These are phyloP conservation scores for Achlya flavicornis DNA, from an alignment of 2,888 invertebrate species.

Conservation along the genomic window DNA sequence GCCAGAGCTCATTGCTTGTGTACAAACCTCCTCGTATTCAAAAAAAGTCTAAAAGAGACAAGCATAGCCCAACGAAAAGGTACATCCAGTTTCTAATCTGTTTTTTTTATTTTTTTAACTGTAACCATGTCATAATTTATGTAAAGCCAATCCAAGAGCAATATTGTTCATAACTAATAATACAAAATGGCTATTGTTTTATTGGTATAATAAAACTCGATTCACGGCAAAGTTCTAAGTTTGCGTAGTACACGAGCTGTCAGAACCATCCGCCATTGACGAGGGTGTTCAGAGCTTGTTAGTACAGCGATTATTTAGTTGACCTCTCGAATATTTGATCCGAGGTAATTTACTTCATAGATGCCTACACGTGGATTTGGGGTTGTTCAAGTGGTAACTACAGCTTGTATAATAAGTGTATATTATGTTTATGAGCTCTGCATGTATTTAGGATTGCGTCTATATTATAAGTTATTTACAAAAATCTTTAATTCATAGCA, in stretches of 20 bases:
- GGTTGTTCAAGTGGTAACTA: neutral
- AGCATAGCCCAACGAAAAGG: no score
- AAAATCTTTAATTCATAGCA: no score
- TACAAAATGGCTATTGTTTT: neutral
- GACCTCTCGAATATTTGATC: conserved; percentile 57
- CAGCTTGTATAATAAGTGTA: neutral
- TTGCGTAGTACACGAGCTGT: conserved; percentile 43
- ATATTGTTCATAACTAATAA: neutral
- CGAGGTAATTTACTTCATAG: conserved; percentile 40
- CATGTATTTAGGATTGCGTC: neutral
- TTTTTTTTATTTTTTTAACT: no score
- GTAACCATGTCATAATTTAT: no score
- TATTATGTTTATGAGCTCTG: neutral
- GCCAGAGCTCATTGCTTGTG: no score
- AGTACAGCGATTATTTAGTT: conserved; percentile 60
- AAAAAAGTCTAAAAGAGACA: no score
- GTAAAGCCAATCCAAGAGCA: no score
- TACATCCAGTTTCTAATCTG: no score
- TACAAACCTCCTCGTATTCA: no score
- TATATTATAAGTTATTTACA: no score
- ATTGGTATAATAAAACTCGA: neutral
- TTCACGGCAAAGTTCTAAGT: conserved; percentile 36
- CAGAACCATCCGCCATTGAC: conserved; percentile 64
- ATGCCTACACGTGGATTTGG: conserved; percentile 10
- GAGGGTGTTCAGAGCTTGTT: conserved; percentile 61